Evolutionary conservation across 2,888 invertebrate genomes (phyloP), one percentile per base, ranked within the genome.

Genomic region (Andrena bucephala): DNA sequence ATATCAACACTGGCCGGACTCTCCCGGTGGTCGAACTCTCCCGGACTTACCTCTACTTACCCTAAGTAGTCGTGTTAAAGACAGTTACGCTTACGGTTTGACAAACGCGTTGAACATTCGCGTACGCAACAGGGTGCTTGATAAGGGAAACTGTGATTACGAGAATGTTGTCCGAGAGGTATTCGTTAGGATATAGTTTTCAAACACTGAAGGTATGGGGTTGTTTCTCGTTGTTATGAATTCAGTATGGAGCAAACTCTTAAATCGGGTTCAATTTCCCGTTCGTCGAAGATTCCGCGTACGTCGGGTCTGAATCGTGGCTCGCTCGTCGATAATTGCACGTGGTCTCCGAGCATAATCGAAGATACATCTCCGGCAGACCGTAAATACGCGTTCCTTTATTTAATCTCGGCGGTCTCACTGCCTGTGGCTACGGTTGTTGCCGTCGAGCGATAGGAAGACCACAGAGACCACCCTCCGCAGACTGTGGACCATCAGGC

Each of bases 341-440:
- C 57, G 29, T 36, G 24, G 24, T 16, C 16, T 27, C 6, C 31
- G 24, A 36, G 52, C 63, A 63, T 54, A 66, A 57, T 65, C 42
- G 20, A 24, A 57, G 69, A 24, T 60, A 27, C 60, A n/a, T 63
- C 63, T 16, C 13, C 24, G 42, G 24, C 29, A 48, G 48, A 74
- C 59, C 67, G 63, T 65, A 48, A 65, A 73, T 13, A 54, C 10
- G 13, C 16, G 50, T 24, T 65, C 57, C 20, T 74, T 77, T 60
- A 66, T 74, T 77, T 66, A 36, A 66, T 77, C 24, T 10, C 24
- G 48, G n/a, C 48, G 48, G 65, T 50, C 66, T 48, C 20, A 8
- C 24, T 60, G 52, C 36, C 31, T 4, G 54, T 59, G n/a, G 42
- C 52, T 60, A 48, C 2, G 29, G 42, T 48, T 63, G 31, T n/a